Conservation (phyloP, 2,113 vertebrate species). For the Cephalopholis sonnerati region DNA sequence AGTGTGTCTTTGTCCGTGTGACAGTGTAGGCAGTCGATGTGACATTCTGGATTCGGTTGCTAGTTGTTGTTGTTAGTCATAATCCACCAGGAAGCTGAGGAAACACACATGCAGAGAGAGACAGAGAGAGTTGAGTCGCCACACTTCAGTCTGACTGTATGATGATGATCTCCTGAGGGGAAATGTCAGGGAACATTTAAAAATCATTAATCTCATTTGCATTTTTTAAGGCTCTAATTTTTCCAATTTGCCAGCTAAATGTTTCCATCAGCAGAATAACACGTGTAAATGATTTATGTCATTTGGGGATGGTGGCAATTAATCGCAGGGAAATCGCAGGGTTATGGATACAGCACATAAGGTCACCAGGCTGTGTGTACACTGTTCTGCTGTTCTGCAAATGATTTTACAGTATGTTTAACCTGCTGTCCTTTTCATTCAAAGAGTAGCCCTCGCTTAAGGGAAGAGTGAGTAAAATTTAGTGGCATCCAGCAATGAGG, state of each 20-base stretch:
- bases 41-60: constrained; percentile 67
- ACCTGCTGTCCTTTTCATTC: background rate
- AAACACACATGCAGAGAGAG: constrained; percentile 48
- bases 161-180: background rate
- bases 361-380: background rate
- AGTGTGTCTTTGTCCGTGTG: constrained; percentile 65
- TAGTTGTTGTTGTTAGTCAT: constrained; percentile 96
- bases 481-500: too few species aligned
- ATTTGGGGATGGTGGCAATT: background rate
- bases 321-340: background rate
- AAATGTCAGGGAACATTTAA: background rate
- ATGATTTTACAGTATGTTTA: background rate
- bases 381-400: background rate
- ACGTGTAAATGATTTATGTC: background rate
- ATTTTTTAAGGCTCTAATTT: background rate
- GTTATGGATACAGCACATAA: background rate
- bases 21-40: constrained; percentile 72
- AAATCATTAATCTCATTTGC: background rate
- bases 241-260: background rate
- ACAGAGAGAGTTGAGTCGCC: constrained; percentile 30
- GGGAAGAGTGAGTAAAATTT: too few species aligned
- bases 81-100: constrained; percentile 96
- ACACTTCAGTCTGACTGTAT: background rate
- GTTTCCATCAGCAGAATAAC: background rate
- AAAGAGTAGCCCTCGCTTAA: background rate